Conservation (phyloP, 1,140 invertebrate genomes). For the Psix sp. region DNA sequence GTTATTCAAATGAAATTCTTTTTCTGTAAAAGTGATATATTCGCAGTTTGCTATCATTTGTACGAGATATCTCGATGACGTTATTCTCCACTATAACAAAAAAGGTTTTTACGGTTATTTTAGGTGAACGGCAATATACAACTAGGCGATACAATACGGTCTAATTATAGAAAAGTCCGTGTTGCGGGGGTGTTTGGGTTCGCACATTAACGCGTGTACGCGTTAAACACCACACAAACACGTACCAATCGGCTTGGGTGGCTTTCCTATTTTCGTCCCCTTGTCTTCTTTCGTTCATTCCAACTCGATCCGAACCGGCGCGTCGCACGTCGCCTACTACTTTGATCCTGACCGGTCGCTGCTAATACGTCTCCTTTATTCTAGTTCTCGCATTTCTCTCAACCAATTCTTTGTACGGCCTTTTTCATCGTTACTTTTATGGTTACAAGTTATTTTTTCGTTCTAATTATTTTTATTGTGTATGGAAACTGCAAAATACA, state of each 20-base stretch:
- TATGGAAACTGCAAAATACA: no score
- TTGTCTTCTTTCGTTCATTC: conserved; percentile 64
- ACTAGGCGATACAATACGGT: conserved; percentile 71
- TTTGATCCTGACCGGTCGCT: conserved; percentile 69
- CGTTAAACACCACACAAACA: conserved; percentile 62
- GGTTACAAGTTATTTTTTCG: no score
- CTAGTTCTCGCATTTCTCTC: conserved; percentile 67
- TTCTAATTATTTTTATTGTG: no score
- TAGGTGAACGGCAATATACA: conserved; percentile 70
- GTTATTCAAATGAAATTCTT: no score
- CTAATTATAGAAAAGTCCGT: conserved; percentile 73
- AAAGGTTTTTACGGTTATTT: conserved; percentile 56
- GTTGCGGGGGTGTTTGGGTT: conserved; percentile 47
- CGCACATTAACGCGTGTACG: conserved; percentile 64
- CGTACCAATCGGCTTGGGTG: conserved; percentile 68
- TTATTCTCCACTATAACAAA: conserved; percentile 23
- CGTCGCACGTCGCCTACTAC: conserved; percentile 58
- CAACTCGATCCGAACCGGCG: conserved; percentile 34
- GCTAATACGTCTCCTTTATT: conserved; percentile 76
- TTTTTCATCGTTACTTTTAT: conserved; percentile 32
- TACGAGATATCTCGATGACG: conserved; percentile 24
- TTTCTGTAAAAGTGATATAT: no score
- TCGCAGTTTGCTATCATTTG: no score
- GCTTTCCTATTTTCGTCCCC: conserved; percentile 71
- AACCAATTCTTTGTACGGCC: conserved; percentile 35